Conservation (phyloP, 2,113 vertebrate species). For the Piliocolobus tephrosceles region DNA sequence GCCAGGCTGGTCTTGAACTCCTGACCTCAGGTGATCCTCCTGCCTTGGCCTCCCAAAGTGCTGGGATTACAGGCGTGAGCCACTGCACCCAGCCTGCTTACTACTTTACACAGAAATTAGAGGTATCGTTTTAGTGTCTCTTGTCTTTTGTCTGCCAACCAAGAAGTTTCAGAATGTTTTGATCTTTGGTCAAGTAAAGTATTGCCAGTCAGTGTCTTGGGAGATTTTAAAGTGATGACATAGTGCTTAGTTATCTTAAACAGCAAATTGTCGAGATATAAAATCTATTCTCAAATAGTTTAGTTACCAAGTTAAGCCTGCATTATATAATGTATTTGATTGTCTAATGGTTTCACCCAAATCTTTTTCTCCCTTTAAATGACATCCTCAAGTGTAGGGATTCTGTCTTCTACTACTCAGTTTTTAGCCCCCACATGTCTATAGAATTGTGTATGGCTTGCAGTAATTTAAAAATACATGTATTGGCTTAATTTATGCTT, state of each 20-base stretch:
- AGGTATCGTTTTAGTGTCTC: background rate
- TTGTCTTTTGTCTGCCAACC: background rate
- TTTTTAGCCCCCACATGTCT: background rate
- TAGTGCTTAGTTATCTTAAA: background rate
- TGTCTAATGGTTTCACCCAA: background rate
- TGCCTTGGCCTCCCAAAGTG: too few relatives aligned
- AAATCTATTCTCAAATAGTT: background rate
- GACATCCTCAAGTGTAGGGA: background rate
- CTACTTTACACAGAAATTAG: background rate
- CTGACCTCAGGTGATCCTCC: too few relatives aligned
- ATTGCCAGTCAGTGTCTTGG: background rate
- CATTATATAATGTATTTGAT: background rate
- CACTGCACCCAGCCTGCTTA: background rate
- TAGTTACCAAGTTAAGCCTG: background rate
- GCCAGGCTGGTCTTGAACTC: too few relatives aligned
- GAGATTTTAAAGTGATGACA: background rate
- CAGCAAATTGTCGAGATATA: background rate
- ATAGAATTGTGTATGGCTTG: background rate
- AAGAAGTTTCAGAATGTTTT: background rate
- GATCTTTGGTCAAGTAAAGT: background rate
- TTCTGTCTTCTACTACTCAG: background rate
- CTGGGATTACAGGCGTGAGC: too few relatives aligned
- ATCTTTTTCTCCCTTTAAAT: background rate
- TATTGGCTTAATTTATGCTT: background rate
- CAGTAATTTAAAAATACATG: background rate